Evolutionary conservation across 1,140 invertebrate genomes (phyloP), one percentile per base, ranked within the genome.

Genomic region (Samia ricini): DNA sequence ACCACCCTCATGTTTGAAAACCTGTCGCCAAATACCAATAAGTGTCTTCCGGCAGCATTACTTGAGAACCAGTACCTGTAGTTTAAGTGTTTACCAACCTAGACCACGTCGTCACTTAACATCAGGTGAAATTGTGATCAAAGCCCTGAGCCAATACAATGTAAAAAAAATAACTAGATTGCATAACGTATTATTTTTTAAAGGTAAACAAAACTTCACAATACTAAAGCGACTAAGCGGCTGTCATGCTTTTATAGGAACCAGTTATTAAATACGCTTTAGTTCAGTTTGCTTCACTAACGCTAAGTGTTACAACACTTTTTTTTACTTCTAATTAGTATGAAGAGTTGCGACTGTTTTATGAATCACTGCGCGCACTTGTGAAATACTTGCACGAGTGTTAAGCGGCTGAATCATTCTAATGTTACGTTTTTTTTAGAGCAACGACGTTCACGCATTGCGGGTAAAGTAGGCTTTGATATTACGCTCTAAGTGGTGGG

Each of bases 331-430:
- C 57, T 51, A 72, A 72, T 72, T 72, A 72, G 68, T 42, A 52
- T 66, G 71, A 70, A 71, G 61, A 71, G 71, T 71, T 68, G 59
- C 51, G 21, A 63, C 60, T 64, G 71, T 74, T 74, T n/a, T 10
- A 51, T 64, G 60, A 60, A 23, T 68, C 61, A 66, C 22, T 42
- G 54, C 55, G 33, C 51, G 21, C 48, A 26, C 57, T 66, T 69
- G 51, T 62, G 64, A 63, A 68, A 65, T 29, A 59, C 55, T 57
- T 52, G 22, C 21, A 54, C 55, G 49, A 57, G 58, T 61, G 61
- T 18, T 49, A 54, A 29, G n/a, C 15, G 21, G 20, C 33, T 42
- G 33, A 42, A 42, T 42, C 33, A 42, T 42, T 4, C 8, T 26
- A 26, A 26, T 4, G 26, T 26, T 26, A 26, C 4, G 10, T 42